Percentiles rank a stretch among this genome's conserved stretches.
These are phyloP conservation scores for Bactericera cockerelli DNA, from an alignment of 1,140 invertebrate species.

Conservation along the genomic window DNA sequence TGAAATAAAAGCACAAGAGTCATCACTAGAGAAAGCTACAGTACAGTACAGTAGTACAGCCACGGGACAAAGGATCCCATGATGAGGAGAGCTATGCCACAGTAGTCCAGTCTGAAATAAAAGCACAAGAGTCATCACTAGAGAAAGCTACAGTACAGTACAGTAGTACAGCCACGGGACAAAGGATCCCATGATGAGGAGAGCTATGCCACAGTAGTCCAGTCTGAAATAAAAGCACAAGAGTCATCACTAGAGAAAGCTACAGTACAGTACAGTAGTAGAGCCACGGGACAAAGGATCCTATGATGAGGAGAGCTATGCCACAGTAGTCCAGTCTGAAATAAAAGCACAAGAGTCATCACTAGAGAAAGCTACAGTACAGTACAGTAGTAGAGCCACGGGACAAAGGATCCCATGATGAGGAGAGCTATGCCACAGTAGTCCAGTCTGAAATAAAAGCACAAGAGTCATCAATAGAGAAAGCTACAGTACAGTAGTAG, in stretches of 20 bases:
- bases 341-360: slow-evolving; percentile 19
- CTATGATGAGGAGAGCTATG: slow-evolving; percentile 94
- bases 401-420: slow-evolving; percentile 98
- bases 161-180: slow-evolving; percentile 99
- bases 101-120: slow-evolving; percentile 75
- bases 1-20: slow-evolving; percentile 29
- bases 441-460: slow-evolving; percentile 52
- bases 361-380: slow-evolving; percentile 77
- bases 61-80: slow-evolving; percentile 99
- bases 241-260: slow-evolving; percentile 43
- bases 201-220: slow-evolving; percentile 96
- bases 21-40: slow-evolving; percentile 59
- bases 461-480: slow-evolving; percentile 43
- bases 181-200: slow-evolving; percentile 97
- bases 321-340: slow-evolving; percentile 91
- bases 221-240: slow-evolving; percentile 39
- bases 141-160: slow-evolving; percentile 92
- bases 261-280: slow-evolving; percentile 99
- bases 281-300: slow-evolving; percentile 98
- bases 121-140: slow-evolving; percentile 25
- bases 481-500: slow-evolving; percentile 98
- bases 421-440: slow-evolving; percentile 97
- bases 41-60: slow-evolving; percentile 99
- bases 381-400: slow-evolving; percentile 99
- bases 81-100: slow-evolving; percentile 93